Evolutionary conservation across 2,113 vertebrate species (phyloP).

Genomic region (Pomatostomus ruficeps): DNA sequence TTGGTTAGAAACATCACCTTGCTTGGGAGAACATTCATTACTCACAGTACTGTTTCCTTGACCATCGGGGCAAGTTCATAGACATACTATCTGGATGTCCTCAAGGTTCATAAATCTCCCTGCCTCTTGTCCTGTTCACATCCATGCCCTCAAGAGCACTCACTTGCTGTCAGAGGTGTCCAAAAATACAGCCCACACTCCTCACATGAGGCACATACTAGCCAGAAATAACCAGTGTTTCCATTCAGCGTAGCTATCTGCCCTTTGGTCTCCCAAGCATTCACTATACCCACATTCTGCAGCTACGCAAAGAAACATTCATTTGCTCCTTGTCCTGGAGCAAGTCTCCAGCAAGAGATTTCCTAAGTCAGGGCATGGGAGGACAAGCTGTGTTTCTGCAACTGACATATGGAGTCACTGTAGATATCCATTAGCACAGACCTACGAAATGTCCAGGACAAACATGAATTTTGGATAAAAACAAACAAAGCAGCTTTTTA

Average conservation of each 20-base stretch:
- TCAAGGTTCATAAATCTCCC: background rate
- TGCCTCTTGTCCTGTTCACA: background rate
- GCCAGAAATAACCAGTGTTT: slow-evolving; percentile 45
- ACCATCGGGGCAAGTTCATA: background rate
- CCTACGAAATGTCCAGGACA: background rate
- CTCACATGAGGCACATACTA: background rate
- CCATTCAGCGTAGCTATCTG: background rate
- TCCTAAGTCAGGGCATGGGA: background rate
- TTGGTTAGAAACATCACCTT: background rate
- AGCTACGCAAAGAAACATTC: background rate
- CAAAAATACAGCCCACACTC: background rate
- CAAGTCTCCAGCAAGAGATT: background rate
- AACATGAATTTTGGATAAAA: background rate
- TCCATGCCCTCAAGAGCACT: background rate
- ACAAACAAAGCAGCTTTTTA: background rate
- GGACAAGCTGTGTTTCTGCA: slow-evolving; percentile 1
- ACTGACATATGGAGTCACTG: background rate
- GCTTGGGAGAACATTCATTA: background rate
- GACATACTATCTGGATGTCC: background rate
- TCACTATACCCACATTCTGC: background rate
- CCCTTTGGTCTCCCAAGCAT: slow-evolving; percentile 26
- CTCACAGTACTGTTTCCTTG: background rate
- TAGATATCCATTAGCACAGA: background rate
- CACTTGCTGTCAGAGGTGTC: background rate
- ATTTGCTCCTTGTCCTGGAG: slow-evolving; percentile 20